A percentile compares a stretch with the other conserved stretches of the same genome.
Conservation (phyloP, 2,888 invertebrate genomes). For the Mythimna ferrago region DNA sequence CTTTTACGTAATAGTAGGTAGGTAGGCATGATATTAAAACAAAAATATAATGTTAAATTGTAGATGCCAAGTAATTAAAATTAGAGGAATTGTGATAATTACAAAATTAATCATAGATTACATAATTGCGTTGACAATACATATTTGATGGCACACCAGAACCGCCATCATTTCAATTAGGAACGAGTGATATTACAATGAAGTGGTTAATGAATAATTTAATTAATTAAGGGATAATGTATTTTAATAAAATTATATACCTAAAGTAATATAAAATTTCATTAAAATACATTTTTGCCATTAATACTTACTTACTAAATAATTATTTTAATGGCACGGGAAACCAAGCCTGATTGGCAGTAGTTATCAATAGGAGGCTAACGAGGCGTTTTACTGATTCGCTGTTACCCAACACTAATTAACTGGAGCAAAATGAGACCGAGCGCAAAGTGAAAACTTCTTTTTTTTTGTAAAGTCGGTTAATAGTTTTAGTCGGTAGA, state of each 20-base stretch:
- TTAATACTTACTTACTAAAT: not conserved
- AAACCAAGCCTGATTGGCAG: not conserved
- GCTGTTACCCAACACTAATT: not conserved
- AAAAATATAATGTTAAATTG: not conserved
- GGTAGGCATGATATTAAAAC: too few relatives aligned
- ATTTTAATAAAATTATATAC: slow-evolving; percentile 13
- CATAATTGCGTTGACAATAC: slow-evolving; percentile 35
- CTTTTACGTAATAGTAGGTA: too few relatives aligned
- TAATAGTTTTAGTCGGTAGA: too few relatives aligned
- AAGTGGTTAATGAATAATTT: slow-evolving; percentile 24
- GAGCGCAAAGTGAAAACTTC: not conserved
- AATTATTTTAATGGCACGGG: not conserved
- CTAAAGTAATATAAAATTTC: too few relatives aligned
- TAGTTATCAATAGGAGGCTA: not conserved
- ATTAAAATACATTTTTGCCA: too few relatives aligned
- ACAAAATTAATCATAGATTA: slow-evolving; percentile 19
- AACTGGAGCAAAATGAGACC: not conserved
- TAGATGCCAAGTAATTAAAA: not conserved
- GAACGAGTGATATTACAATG: slow-evolving; percentile 25
- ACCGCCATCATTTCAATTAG: slow-evolving; percentile 34
- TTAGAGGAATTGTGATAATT: slow-evolving; percentile 5
- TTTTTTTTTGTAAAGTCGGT: not conserved
- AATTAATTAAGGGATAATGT: slow-evolving; percentile 14
- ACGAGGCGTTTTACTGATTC: not conserved
- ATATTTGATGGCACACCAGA: slow-evolving; percentile 31